phyloP scores from a whole-genome alignment of 1,140 invertebrate genomes.

The Nasonia vitripennis region DNA sequence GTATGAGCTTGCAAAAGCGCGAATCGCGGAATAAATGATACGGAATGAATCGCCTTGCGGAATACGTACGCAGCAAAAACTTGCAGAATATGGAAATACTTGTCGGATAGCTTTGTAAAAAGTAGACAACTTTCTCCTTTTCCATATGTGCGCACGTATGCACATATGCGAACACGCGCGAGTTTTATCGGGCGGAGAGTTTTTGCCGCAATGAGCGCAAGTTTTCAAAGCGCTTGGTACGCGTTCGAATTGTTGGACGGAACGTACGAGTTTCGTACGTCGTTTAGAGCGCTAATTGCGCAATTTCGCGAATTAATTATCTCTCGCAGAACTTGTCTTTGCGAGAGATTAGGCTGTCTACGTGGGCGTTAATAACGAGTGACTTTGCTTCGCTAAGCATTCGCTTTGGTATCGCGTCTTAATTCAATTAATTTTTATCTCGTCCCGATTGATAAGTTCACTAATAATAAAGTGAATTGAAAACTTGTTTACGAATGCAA shows the following conservation, averaged over 20 bases:
- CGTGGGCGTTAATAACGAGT: neutral
- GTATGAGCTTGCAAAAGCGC: too few relatives aligned
- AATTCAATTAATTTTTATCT: slow-evolving; percentile 2
- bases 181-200: too few relatives aligned
- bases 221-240: too few relatives aligned
- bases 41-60: neutral
- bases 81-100: neutral
- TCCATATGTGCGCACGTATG: neutral
- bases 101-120: neutral
- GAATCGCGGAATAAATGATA: neutral
- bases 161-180: too few relatives aligned
- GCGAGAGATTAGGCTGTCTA: neutral
- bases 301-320: neutral
- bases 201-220: too few relatives aligned
- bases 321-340: neutral
- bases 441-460: neutral
- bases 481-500: neutral
- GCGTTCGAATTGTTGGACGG: too few relatives aligned
- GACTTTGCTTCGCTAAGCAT: neutral
- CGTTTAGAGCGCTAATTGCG: too few relatives aligned
- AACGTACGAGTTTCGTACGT: too few relatives aligned
- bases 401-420: neutral
- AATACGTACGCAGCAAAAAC: neutral
- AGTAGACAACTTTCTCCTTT: neutral
- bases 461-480: neutral